Percentiles rank a stretch among this genome's conserved stretches.
phyloP scores from a whole-genome alignment of 2,797 vertebrate genomes.

The Alauda arvensis region DNA sequence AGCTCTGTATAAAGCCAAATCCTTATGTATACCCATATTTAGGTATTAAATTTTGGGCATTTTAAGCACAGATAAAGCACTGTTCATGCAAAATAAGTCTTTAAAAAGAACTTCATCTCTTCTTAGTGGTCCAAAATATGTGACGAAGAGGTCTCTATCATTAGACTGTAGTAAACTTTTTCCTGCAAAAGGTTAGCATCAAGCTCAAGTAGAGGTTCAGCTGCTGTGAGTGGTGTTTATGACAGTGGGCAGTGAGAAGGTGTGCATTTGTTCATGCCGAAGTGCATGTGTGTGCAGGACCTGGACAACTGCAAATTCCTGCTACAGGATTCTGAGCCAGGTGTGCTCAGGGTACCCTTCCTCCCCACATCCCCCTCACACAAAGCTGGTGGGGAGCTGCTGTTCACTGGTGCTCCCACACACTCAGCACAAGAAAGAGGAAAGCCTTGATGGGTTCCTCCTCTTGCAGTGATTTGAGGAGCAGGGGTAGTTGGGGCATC shows the following conservation, averaged over 20 bases:
- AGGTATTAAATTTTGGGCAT: background rate
- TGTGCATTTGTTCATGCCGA: background rate
- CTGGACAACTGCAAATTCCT: accelerated
- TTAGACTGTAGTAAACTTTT: background rate
- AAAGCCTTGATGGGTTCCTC: background rate
- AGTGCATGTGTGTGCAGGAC: background rate
- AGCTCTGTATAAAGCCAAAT: background rate
- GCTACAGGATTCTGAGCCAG: background rate
- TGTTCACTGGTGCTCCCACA: background rate
- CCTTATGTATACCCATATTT: background rate
- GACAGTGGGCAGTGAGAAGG: background rate
- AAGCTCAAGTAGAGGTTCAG: background rate
- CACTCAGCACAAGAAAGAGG: background rate
- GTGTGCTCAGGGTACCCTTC: background rate
- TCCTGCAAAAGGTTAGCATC: background rate
- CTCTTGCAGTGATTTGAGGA: background rate
- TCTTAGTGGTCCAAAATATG: background rate
- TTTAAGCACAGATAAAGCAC: background rate
- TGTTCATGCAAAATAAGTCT: background rate
- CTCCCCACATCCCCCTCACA: background rate
- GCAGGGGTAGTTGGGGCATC: accelerated
- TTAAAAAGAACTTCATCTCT: background rate
- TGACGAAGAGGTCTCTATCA: background rate
- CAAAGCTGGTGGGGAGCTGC: background rate
- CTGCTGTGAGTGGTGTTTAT: background rate